Conservation (phyloP, 2,113 vertebrate species). For the Physeter macrocephalus region DNA sequence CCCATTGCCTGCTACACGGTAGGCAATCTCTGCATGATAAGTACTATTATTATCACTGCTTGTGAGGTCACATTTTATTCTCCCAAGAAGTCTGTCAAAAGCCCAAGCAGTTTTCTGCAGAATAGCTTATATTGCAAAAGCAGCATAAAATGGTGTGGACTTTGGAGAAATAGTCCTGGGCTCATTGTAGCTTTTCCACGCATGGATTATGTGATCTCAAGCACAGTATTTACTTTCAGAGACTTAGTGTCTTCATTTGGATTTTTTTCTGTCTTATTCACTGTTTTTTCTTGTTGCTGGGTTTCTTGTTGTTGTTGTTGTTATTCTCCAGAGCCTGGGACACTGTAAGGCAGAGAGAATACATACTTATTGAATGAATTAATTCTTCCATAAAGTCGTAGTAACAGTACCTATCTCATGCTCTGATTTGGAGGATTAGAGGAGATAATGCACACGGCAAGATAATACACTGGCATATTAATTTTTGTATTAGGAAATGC, state of each 20-base stretch:
- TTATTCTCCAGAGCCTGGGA: neutral
- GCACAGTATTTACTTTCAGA: neutral
- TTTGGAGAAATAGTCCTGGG: neutral
- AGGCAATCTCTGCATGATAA: neutral
- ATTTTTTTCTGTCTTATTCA: neutral
- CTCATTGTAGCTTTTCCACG: neutral
- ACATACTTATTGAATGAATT: neutral
- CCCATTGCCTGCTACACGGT: neutral
- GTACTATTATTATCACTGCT: neutral
- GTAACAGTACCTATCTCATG: neutral
- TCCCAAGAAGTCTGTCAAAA: neutral
- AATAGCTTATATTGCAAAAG: neutral
- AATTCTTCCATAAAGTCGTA: neutral
- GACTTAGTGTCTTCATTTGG: neutral
- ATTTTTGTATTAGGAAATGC: neutral
- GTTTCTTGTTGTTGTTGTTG: neutral
- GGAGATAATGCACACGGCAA: neutral
- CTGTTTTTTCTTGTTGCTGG: no score
- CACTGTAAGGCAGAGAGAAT: neutral
- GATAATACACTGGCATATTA: neutral
- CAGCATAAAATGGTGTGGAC: neutral
- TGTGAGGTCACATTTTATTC: neutral
- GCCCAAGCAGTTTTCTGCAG: neutral
- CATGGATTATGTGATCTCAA: neutral
- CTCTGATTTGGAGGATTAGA: constrained; percentile 6